Evolutionary conservation across 2,113 vertebrate genomes (phyloP).

Genomic region (Pangasianodon gigas): DNA sequence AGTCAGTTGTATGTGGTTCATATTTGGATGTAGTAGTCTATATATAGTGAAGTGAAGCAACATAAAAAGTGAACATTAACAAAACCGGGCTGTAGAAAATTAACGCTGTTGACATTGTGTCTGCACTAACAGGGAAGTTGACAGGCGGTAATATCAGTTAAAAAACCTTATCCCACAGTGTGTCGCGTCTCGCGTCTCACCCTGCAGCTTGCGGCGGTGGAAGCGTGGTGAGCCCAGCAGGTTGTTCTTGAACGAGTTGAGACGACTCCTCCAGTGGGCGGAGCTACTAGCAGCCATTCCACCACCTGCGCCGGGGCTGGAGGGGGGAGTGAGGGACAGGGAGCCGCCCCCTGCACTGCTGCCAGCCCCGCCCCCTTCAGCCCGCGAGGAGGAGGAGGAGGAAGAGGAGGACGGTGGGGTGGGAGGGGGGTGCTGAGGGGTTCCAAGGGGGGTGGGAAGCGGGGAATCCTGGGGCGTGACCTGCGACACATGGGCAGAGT

Average conservation of each 20-base stretch:
- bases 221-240: constrained; percentile 91
- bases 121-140: too few relatives aligned
- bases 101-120: too few relatives aligned
- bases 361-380: constrained; percentile 68
- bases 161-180: neutral
- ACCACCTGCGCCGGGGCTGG: constrained; percentile 80
- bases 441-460: constrained; percentile 79
- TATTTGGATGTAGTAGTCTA: neutral
- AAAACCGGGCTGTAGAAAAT: neutral
- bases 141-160: neutral
- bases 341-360: constrained; percentile 64
- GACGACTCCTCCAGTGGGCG: constrained; percentile 84
- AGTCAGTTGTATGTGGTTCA: neutral
- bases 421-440: constrained; percentile 76
- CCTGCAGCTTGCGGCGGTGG: constrained; percentile 91
- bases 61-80: neutral
- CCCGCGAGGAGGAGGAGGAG: constrained; percentile 76
- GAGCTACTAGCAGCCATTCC: constrained; percentile 79
- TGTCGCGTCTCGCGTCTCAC: constrained; percentile 60
- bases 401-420: constrained; percentile 79
- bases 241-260: constrained; percentile 92
- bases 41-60: neutral
- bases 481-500: constrained; percentile 80
- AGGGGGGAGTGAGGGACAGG: constrained; percentile 80
- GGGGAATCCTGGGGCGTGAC: constrained; percentile 85